Percentiles rank a stretch among this genome's conserved stretches.
These are phyloP conservation scores for Premnoplex brunnescens DNA, from an alignment of 2,797 vertebrate species.

Conservation along the genomic window DNA sequence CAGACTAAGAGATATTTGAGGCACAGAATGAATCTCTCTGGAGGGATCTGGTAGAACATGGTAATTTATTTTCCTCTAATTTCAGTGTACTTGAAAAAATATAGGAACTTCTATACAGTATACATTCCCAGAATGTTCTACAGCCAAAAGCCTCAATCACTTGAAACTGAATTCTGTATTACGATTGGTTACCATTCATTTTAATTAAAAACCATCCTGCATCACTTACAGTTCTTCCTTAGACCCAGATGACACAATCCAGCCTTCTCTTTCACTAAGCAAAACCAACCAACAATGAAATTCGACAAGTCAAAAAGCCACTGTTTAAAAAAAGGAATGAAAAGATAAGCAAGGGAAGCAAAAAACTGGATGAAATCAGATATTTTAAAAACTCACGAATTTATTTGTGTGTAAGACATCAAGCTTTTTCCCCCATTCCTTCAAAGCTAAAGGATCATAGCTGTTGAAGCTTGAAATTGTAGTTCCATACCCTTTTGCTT, in stretches of 20 bases:
- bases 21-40: constrained; percentile 3
- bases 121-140: constrained; percentile 29
- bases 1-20: neutral
- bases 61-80: constrained; percentile 25
- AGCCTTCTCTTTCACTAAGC: constrained; percentile 52
- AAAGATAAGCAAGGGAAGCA: neutral
- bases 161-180: constrained; percentile 61
- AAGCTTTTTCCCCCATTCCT: neutral
- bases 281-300: constrained; percentile 34
- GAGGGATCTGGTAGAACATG: neutral
- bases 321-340: neutral
- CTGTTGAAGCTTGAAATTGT: constrained; percentile 68
- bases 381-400: constrained; percentile 55
- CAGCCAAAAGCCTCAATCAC: constrained; percentile 37
- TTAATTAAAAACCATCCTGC: constrained; percentile 54
- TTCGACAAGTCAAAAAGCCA: neutral
- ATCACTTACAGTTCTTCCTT: constrained; percentile 64
- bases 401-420: constrained; percentile 53
- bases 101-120: neutral
- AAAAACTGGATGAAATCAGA: constrained; percentile 14
- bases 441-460: constrained; percentile 68
- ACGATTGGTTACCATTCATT: constrained; percentile 60
- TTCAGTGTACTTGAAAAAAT: constrained; percentile 47
- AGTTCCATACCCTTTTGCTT: constrained; percentile 77
- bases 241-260: constrained; percentile 64